phyloP scores from a whole-genome alignment of 2,113 vertebrate genomes.

The Erpornis zantholeuca region DNA sequence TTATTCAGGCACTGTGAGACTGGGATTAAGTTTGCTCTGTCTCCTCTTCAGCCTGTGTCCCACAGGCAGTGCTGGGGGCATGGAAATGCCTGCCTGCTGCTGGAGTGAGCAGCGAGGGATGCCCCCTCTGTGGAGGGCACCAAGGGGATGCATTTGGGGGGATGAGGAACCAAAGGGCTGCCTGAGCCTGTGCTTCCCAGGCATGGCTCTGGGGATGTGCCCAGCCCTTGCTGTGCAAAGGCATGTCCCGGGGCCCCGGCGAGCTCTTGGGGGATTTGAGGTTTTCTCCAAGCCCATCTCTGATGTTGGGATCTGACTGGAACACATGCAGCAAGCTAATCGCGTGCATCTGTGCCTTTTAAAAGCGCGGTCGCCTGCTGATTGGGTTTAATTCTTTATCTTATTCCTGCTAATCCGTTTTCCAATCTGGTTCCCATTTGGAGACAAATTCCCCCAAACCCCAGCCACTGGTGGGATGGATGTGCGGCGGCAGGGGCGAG shows the following conservation, averaged over 20 bases:
- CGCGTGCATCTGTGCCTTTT: constrained; percentile 65
- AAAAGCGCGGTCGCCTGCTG: constrained; percentile 62
- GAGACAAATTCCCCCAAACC: constrained; percentile 70
- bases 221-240: neutral
- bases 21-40: neutral
- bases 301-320: constrained; percentile 58
- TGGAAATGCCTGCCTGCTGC: neutral
- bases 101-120: neutral
- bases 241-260: neutral
- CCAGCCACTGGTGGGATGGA: constrained; percentile 46
- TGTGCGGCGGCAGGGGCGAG: neutral
- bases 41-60: neutral
- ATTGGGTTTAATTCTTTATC: constrained; percentile 75
- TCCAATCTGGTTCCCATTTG: constrained; percentile 68
- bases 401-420: constrained; percentile 71
- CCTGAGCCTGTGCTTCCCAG: neutral
- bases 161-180: neutral
- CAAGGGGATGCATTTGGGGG: rapidly evolving
- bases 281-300: constrained; percentile 61
- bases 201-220: neutral
- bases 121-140: neutral
- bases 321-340: constrained; percentile 64
- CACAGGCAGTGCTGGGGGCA: neutral
- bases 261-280: constrained; percentile 25
- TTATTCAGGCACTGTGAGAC: neutral